Conservation (phyloP, 1,140 invertebrate species). For the Megalonaias nervosa region DNA sequence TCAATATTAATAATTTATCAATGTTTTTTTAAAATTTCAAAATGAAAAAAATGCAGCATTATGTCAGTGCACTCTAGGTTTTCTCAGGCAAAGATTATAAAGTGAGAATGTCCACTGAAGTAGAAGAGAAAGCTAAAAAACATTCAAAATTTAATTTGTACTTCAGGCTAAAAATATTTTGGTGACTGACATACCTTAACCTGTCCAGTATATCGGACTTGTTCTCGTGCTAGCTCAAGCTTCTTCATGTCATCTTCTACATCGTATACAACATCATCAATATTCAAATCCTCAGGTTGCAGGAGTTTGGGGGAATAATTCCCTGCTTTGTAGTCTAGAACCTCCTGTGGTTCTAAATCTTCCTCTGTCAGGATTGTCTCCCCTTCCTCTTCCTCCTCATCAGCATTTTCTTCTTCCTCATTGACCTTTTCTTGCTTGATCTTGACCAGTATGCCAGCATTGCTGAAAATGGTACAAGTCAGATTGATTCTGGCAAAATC, state of each 20-base stretch:
- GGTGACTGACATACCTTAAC: conserved; percentile 54
- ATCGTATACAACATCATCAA: conserved; percentile 85
- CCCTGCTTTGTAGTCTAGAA: conserved; percentile 82
- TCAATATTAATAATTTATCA: too few relatives aligned
- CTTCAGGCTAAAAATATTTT: neutral
- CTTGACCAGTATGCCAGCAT: too few relatives aligned
- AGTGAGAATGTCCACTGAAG: too few relatives aligned
- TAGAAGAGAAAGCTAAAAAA: too few relatives aligned
- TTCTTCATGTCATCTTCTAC: conserved; percentile 86
- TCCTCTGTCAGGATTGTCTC: conserved; percentile 68
- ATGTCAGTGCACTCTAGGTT: too few relatives aligned
- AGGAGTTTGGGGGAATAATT: conserved; percentile 89
- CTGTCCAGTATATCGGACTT: conserved; percentile 76
- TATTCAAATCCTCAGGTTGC: conserved; percentile 76
- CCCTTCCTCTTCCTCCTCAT: conserved; percentile 37
- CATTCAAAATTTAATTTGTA: neutral
- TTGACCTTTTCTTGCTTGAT: conserved; percentile 26
- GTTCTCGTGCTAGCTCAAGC: conserved; percentile 79
- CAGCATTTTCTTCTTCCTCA: neutral
- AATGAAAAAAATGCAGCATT: too few relatives aligned
- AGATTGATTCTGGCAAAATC: too few relatives aligned
- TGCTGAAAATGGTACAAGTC: too few relatives aligned
- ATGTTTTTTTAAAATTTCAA: too few relatives aligned
- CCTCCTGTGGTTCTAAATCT: conserved; percentile 73
- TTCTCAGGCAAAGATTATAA: too few relatives aligned